Base-by-base conservation (phyloP, 2,888 invertebrate species). In the Noctua comes region DNA sequence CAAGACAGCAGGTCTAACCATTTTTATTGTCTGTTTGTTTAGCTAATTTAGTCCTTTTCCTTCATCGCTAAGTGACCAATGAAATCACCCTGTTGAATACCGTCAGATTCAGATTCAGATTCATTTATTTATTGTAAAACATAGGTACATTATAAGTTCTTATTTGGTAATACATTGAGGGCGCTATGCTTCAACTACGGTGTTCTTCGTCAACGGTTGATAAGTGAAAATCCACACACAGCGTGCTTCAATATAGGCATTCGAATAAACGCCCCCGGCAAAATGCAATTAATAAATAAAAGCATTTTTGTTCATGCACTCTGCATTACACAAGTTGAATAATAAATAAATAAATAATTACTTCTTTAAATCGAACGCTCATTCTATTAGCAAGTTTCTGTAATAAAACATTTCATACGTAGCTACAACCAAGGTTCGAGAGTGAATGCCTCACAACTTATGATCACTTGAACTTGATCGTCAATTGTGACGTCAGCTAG, bases 401-500 rank as follows among this genome's bases (percentile, higher is more conserved):
- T 10, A 11, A 48, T 48, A 48, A 48, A 48, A 5, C 18, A 48
- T 48, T 7, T 18, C 48, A 51, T 21, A 51, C 21, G 21, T 7
- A 21, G 51, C 8, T 21, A 51, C 0, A 24, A 24, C 13, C 27
- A 69, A 36, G 51, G 36, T 36, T 70, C 36, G 11, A 40, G 21
- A 62, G 40, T 71, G 27, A 62, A 40, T 64, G 27, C 21, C 57
- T 36, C 21, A 70, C n/a, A 70, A 57, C 18, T 48, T n/a, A 36
- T 8, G 36, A 21, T n/a, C 40, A 54, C 27, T 66, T 79, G 79
- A 79, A 78, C 78, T 78, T 78, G 69, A 64, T 64, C 79, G 54
- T 8, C 51, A 10, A 27, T n/a, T 21, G 62, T 18, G 40, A 18
- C 31, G 21, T 78, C 31, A 68, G 27, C n/a, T 31, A 31, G 40